Evolutionary conservation across 2,888 invertebrate genomes (phyloP).

Genomic region (Eristalis pertinax): DNA sequence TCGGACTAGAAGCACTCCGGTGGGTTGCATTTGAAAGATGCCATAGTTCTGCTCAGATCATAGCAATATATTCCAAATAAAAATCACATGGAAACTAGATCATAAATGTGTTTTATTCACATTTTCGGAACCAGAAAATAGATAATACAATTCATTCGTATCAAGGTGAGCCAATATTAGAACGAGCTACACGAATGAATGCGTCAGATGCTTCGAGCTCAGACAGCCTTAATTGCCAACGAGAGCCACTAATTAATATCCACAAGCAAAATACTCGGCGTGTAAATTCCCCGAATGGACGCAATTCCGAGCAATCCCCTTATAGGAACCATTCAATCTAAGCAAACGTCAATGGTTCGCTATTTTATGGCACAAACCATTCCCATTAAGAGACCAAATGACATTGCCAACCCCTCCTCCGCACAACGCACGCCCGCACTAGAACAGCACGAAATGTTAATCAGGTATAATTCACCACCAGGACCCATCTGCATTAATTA

Average conservation of each 20-base stretch:
- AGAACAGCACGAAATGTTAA: conserved; percentile 24
- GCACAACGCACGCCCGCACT: background rate
- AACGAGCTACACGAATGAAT: background rate
- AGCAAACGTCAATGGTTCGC: background rate
- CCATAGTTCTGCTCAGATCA: too few species aligned
- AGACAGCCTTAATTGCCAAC: background rate
- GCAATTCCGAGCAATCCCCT: background rate
- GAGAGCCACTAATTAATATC: background rate
- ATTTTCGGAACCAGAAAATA: too few species aligned
- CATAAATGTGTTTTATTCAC: too few species aligned
- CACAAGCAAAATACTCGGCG: background rate
- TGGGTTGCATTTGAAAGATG: too few species aligned
- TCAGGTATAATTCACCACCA: conserved; percentile 47
- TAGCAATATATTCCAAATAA: too few species aligned
- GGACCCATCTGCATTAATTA: conserved; percentile 55
- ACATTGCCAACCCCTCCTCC: background rate
- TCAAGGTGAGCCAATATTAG: too few species aligned
- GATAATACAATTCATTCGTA: too few species aligned
- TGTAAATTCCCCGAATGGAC: background rate
- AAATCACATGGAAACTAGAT: too few species aligned
- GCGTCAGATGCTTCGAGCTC: background rate
- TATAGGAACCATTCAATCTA: background rate
- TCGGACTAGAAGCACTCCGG: too few species aligned
- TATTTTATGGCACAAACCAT: background rate
- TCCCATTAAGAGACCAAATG: conserved; percentile 3